Percentiles rank a stretch among this genome's conserved stretches.
Conservation (phyloP, 1,140 invertebrate species). For the Littorina saxatilis region DNA sequence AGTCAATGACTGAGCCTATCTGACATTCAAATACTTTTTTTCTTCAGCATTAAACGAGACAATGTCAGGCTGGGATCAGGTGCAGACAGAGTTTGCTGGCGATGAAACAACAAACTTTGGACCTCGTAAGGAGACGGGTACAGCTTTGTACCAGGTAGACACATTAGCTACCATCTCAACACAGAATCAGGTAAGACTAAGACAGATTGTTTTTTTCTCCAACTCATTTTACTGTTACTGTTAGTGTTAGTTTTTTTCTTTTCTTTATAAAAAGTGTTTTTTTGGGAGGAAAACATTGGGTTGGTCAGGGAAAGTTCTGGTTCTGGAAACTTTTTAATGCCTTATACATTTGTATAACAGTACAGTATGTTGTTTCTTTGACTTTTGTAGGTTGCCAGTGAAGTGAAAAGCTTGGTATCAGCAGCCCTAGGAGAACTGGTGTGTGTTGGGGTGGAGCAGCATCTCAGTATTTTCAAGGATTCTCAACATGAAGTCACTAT, state of each 20-base stretch:
- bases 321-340: too few relatives aligned
- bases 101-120: constrained; percentile 64
- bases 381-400: constrained; percentile 38
- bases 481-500: constrained; percentile 35
- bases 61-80: constrained; percentile 46
- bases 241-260: too few relatives aligned
- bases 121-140: constrained; percentile 56
- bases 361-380: neutral
- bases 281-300: too few relatives aligned
- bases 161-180: constrained; percentile 59
- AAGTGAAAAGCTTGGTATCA: constrained; percentile 30
- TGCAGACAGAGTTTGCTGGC: constrained; percentile 58
- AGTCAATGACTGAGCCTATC: too few relatives aligned
- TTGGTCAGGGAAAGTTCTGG: too few relatives aligned
- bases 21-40: too few relatives aligned
- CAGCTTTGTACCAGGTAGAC: constrained; percentile 62
- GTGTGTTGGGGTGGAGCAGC: constrained; percentile 50
- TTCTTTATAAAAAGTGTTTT: too few relatives aligned
- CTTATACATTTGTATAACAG: too few relatives aligned
- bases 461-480: constrained; percentile 51
- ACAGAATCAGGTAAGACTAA: constrained; percentile 43
- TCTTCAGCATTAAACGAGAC: too few relatives aligned
- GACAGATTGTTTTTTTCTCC: neutral
- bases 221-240: neutral
- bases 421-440: constrained; percentile 49